phyloP scores from a whole-genome alignment of 2,888 invertebrate genomes.

The Sesamia inferens region DNA sequence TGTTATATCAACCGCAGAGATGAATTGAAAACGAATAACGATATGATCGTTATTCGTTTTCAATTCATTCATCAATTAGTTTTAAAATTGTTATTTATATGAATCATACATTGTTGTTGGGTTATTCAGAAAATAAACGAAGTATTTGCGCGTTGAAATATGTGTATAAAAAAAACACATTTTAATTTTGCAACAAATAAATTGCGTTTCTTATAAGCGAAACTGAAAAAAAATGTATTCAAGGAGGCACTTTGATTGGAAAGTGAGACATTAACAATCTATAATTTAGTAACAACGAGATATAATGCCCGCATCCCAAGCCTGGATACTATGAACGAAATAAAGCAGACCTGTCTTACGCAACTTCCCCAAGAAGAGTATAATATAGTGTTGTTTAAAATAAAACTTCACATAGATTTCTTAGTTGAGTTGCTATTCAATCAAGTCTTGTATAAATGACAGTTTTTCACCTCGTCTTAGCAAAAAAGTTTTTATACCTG shows the following conservation, averaged over 20 bases:
- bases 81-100: slow-evolving; percentile 14
- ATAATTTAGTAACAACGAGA: slow-evolving; percentile 75
- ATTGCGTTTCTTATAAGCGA: slow-evolving; percentile 19
- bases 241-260: slow-evolving; percentile 50
- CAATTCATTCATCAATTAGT: too few relatives aligned
- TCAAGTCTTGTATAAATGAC: slow-evolving; percentile 46
- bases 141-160: slow-evolving; percentile 16
- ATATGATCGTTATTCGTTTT: slow-evolving; percentile 36
- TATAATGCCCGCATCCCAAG: slow-evolving; percentile 64
- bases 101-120: slow-evolving; percentile 11
- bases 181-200: slow-evolving; percentile 31
- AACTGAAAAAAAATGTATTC: slow-evolving; percentile 62
- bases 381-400: slow-evolving; percentile 20
- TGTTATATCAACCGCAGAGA: slow-evolving; percentile 55
- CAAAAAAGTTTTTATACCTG: slow-evolving; percentile 33
- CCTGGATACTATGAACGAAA: slow-evolving; percentile 64
- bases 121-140: not conserved
- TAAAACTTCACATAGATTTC: slow-evolving; percentile 37
- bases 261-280: slow-evolving; percentile 71
- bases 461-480: slow-evolving; percentile 31
- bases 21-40: slow-evolving; percentile 52
- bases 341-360: slow-evolving; percentile 71
- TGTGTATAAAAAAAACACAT: slow-evolving; percentile 10
- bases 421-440: slow-evolving; percentile 23
- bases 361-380: slow-evolving; percentile 63